Evolutionary conservation across 2,888 invertebrate genomes (phyloP).

Genomic region (Drosophila meridiana): DNA sequence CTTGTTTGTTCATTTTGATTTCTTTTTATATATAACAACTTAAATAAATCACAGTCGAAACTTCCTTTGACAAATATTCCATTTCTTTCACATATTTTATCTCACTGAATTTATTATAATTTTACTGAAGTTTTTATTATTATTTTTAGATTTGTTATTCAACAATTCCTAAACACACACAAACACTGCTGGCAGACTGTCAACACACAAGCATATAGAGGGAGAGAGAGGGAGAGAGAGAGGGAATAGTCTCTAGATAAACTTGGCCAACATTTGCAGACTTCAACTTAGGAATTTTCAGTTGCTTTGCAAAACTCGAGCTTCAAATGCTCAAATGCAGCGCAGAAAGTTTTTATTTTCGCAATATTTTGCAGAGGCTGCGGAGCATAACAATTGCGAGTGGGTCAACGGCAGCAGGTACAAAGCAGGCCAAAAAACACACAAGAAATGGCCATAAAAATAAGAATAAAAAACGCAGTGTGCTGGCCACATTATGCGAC

Average conservation of each 20-base stretch:
- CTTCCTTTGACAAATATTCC: not conserved
- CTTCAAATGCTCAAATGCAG: constrained; percentile 10
- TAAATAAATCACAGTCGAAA: not conserved
- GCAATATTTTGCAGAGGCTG: constrained; percentile 12
- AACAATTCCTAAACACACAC: not conserved
- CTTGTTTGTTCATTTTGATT: too few species aligned
- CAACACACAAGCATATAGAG: not conserved
- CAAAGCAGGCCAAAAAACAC: not conserved
- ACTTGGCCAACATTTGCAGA: not conserved
- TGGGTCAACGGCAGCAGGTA: constrained; percentile 29
- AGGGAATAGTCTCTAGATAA: not conserved
- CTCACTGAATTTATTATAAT: not conserved
- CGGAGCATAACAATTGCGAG: constrained; percentile 26
- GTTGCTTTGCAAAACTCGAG: not conserved
- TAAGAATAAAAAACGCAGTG: constrained; percentile 10
- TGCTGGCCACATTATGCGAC: constrained; percentile 38
- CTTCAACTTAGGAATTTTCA: not conserved
- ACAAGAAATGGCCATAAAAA: constrained; percentile 16
- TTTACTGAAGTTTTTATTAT: not conserved
- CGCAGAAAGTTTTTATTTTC: constrained; percentile 2
- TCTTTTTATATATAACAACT: not conserved
- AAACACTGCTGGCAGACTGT: not conserved
- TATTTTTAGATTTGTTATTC: not conserved
- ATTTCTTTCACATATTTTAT: not conserved
- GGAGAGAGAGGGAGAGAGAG: too few species aligned